Evolutionary conservation across 2,797 vertebrate species (phyloP).

Genomic region (Atherinosoma microstoma): DNA sequence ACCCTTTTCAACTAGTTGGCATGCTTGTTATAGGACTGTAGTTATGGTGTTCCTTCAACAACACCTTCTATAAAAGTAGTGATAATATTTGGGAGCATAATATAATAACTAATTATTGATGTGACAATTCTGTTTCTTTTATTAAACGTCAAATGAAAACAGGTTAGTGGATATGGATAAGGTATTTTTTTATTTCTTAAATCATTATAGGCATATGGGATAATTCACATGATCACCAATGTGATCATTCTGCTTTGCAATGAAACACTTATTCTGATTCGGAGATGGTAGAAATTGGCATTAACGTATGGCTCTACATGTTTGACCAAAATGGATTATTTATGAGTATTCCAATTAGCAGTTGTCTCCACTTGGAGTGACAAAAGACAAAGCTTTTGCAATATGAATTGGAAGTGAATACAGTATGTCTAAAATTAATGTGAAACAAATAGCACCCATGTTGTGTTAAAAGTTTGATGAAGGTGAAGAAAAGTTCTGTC

Average conservation of each 20-base stretch:
- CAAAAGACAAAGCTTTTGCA: not conserved
- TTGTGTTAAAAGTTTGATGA: not conserved
- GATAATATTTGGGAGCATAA: not conserved
- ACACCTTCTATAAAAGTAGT: not conserved
- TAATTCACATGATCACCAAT: constrained; percentile 4
- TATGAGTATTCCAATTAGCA: constrained; percentile 23
- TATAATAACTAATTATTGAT: not conserved
- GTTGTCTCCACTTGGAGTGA: not conserved
- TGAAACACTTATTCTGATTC: constrained; percentile 21
- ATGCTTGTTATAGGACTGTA: not conserved
- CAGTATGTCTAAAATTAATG: not conserved
- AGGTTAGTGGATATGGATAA: not conserved
- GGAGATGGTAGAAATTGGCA: constrained; percentile 13
- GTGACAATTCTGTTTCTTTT: not conserved
- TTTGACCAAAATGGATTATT: constrained; percentile 20
- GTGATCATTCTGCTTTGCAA: constrained; percentile 3
- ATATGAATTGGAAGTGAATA: not conserved
- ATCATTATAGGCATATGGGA: not conserved
- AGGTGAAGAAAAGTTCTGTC: not conserved
- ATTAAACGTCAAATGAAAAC: not conserved
- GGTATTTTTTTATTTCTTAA: not conserved
- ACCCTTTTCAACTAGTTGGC: constrained; percentile 18
- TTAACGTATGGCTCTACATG: constrained; percentile 19
- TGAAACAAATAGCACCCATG: too few relatives aligned
- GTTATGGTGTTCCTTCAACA: constrained; percentile 10